Evolutionary conservation across 2,888 invertebrate genomes (phyloP).

Genomic region (Apoderus coryli): DNA sequence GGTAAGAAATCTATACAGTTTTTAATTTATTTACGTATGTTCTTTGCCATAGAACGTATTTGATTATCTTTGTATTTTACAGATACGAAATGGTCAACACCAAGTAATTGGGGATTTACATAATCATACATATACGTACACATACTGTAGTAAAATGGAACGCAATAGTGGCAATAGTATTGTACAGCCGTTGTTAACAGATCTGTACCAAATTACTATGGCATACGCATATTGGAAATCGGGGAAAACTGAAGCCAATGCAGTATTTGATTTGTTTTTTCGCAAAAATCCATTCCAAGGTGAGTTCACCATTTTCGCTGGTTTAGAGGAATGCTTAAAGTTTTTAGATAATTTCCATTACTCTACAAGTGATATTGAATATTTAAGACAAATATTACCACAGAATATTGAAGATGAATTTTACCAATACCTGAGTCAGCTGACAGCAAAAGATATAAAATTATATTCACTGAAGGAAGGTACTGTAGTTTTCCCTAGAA

Average conservation of each 20-base stretch:
- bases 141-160: too few species aligned
- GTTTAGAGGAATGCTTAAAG: constrained; percentile 88
- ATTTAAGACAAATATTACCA: constrained; percentile 74
- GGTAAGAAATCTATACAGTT: too few species aligned
- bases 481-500: constrained; percentile 90
- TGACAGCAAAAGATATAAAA: constrained; percentile 72
- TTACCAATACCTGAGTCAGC: constrained; percentile 65
- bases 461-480: constrained; percentile 91
- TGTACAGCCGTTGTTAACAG: constrained; percentile 82
- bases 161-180: too few species aligned
- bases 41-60: too few species aligned
- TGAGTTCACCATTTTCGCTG: constrained; percentile 97
- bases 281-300: constrained; percentile 93
- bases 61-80: too few species aligned
- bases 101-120: too few species aligned
- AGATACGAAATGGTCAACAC: too few species aligned
- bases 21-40: too few species aligned
- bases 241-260: constrained; percentile 72
- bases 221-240: constrained; percentile 99
- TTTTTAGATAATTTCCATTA: constrained; percentile 85
- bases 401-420: constrained; percentile 76
- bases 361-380: constrained; percentile 86
- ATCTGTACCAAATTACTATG: constrained; percentile 97
- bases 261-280: constrained; percentile 96
- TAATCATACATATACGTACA: too few species aligned